phyloP scores from a whole-genome alignment of 2,888 invertebrate genomes.

The Agrypnus murinus region DNA sequence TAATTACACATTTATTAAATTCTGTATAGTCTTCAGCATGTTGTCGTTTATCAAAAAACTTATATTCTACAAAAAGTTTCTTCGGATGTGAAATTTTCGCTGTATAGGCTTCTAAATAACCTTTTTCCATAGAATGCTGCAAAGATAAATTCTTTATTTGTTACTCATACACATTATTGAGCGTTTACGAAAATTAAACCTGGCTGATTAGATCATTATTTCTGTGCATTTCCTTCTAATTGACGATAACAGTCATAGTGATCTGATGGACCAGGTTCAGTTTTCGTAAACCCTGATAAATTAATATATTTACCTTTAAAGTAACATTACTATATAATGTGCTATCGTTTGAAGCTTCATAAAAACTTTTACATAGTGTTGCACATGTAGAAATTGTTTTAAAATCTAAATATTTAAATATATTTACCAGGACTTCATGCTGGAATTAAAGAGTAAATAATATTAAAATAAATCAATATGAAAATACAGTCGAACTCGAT shows the following conservation, averaged over 20 bases:
- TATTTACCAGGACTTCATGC: slow-evolving; percentile 59
- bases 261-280: too few species aligned
- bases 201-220: too few species aligned
- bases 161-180: slow-evolving; percentile 11
- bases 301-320: slow-evolving; percentile 57
- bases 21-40: slow-evolving; percentile 58
- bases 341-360: slow-evolving; percentile 60
- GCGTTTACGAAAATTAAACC: too few species aligned
- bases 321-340: slow-evolving; percentile 60
- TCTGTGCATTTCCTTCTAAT: too few species aligned
- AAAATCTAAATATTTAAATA: slow-evolving; percentile 61
- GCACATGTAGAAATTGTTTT: slow-evolving; percentile 61
- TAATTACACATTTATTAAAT: slow-evolving; percentile 59
- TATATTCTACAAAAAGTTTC: slow-evolving; percentile 60
- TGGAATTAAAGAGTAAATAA: slow-evolving; percentile 56
- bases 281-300: too few species aligned
- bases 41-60: slow-evolving; percentile 56
- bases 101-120: slow-evolving; percentile 61
- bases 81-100: slow-evolving; percentile 60
- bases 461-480: too few species aligned
- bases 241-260: too few species aligned
- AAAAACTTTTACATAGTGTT: slow-evolving; percentile 61
- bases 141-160: slow-evolving; percentile 7
- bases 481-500: too few species aligned
- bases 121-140: slow-evolving; percentile 56